Evolutionary conservation across 2,113 vertebrate species (phyloP).

Genomic region (Perca schrenkii): DNA sequence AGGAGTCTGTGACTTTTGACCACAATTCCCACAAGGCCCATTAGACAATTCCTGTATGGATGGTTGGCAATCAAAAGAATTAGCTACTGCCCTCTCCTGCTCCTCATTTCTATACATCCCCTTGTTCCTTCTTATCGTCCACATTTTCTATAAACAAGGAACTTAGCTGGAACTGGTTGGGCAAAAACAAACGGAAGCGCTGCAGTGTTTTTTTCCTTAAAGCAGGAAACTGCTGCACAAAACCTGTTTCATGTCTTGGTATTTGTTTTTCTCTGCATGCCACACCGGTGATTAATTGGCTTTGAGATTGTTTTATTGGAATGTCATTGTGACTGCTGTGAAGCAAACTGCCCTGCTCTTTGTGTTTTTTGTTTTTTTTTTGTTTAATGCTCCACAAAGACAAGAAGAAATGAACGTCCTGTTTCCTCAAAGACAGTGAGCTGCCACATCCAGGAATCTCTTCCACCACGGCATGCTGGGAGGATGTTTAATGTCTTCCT

Average conservation of each 20-base stretch:
- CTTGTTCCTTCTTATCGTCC: constrained; percentile 19
- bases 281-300: constrained; percentile 82
- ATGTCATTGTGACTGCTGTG: constrained; percentile 67
- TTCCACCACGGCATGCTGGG: constrained; percentile 12
- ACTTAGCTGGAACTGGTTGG: constrained; percentile 74
- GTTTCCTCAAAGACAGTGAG: constrained; percentile 53
- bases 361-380: constrained; percentile 61
- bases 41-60: constrained; percentile 76
- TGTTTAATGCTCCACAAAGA: constrained; percentile 52
- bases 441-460: constrained; percentile 59
- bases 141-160: constrained; percentile 71
- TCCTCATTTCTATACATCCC: constrained; percentile 10
- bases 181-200: constrained; percentile 86
- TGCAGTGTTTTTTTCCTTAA: constrained; percentile 81
- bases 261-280: constrained; percentile 76
- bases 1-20: constrained; percentile 52
- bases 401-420: constrained; percentile 59
- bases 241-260: constrained; percentile 74
- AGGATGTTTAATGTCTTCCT: constrained; percentile 58
- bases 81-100: constrained; percentile 29
- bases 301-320: constrained; percentile 75
- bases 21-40: constrained; percentile 62
- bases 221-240: constrained; percentile 79
- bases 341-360: constrained; percentile 65
- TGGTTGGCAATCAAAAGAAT: constrained; percentile 53